Evolutionary conservation across 2,797 vertebrate species (phyloP).

Genomic region (Paguma larvata): DNA sequence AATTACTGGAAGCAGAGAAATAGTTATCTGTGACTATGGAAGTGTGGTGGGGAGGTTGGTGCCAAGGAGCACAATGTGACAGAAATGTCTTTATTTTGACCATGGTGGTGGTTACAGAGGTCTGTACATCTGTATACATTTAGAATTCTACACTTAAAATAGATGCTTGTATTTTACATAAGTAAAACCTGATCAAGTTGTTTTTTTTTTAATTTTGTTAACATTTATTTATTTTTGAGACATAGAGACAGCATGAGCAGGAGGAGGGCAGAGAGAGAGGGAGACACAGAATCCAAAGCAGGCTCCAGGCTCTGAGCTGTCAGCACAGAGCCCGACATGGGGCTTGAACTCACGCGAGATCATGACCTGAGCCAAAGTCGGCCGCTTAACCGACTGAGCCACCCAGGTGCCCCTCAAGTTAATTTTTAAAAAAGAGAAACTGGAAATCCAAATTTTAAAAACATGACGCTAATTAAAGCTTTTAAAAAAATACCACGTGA

Average conservation of each 20-base stretch:
- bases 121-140: neutral
- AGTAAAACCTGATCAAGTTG: neutral
- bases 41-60: neutral
- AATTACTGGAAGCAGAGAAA: neutral
- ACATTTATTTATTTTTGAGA: too few species aligned
- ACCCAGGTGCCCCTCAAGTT: neutral
- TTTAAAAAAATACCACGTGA: neutral
- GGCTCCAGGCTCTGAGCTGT: too few species aligned
- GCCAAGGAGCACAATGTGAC: neutral
- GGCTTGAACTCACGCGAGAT: too few species aligned
- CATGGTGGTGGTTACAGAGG: neutral
- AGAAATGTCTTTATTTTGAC: neutral
- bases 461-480: neutral
- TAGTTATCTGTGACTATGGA: neutral
- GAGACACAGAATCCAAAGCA: too few species aligned
- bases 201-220: neutral
- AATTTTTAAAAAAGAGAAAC: neutral
- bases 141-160: neutral
- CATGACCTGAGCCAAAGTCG: too few species aligned
- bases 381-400: too few species aligned
- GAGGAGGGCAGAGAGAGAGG: too few species aligned
- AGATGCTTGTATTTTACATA: neutral
- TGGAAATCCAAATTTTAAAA: neutral
- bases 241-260: too few species aligned
- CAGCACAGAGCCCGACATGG: too few species aligned